Base-by-base conservation (phyloP, 2,888 invertebrate species). In the Caenorhabditis doughertyi region DNA sequence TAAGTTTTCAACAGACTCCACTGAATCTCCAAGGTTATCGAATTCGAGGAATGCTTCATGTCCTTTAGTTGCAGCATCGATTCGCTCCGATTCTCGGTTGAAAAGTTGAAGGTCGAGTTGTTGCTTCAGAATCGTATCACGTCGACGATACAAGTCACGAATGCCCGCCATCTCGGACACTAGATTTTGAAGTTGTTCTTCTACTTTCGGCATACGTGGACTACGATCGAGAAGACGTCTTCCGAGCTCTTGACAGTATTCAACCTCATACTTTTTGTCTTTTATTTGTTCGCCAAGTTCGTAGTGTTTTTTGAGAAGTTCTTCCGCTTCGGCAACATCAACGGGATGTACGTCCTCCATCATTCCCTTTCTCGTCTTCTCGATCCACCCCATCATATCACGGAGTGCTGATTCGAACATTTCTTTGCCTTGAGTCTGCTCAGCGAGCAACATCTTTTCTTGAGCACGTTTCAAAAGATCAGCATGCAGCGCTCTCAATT, bases 31-130 rank as follows among this genome's bases (percentile, higher is more conserved):
- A 55, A 96, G 94, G 87, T 96, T 95, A 25, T 80, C 79, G 92
- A 95, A 96, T 89, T 97, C 97, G 23, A 98, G 93, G 93, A 96
- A 97, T 0, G 97, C 96, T 92, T 97, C 95, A 92, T 98, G 97
- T 18, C 96, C 96, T 71, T 96, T 96, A 62, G 96, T 96, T 13
- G 96, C 95, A 0, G 98, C 97, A 93, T 98, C 98, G 84, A 98
- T 96, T 92, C 97, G 96, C 92, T 98, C 98, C 0, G 97, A 97
- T 92, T 98, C 98, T 47, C 96, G 95, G 93, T 97, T 97, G 93
- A 97, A 97, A 85, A 95, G 94, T 92, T 93, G 97, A 80, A 98
- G 93, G 88, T 97, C 96, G 39, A 96, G 94, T 85, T 96, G 95
- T 92, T 98, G 96, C 88, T 95, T 94, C 77, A 98, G 93, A 94